Evolutionary conservation across 2,113 vertebrate species (phyloP), one percentile per base, ranked within the genome.

Genomic region (Microtus ochrogaster): DNA sequence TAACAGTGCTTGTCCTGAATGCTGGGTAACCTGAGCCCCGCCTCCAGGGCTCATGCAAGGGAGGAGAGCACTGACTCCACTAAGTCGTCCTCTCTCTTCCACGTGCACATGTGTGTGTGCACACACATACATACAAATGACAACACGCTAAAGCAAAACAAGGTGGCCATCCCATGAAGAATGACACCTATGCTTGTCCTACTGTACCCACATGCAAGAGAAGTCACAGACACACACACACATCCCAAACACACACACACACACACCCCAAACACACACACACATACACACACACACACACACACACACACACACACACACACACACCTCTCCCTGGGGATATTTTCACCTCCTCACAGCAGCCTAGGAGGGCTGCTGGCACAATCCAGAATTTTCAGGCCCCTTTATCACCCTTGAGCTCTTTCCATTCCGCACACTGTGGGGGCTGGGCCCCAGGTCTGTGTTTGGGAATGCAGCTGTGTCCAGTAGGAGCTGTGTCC

Each of bases 401-500:
- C 52, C n/a, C 36, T 47, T 76, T 63, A 4, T 77, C 65, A 76
- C 52, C 66, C 14, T 74, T 81, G 74, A 97, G 30, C 58, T 68
- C 70, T 79, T 55, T 73, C 90, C 93, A 94, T 61, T 58, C 68
- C 39, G 68, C 63, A 39, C 79, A 66, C 90, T 83, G 47, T 47
- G 3, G 21, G 41, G 39, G 24, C 92, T 10, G 26, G 74, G 44
- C 47, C 74, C 89, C 95, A 85, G 91, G 47, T 87, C 92, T 52
- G 52, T 52, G 52, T 52, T 52, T 7, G 28, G 47, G 47, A 47
- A 47, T 47, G 9, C 19, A 49, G 74, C 87, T 73, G 44, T 93
- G 70, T 93, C 81, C 74, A 92, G 91, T 73, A 88, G 70, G 88
- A 90, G 72, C 33, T 88, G 72, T n/a, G 65, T 58, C 0, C 85